A percentile compares a stretch with the other conserved stretches of the same genome.
These are phyloP conservation scores for Mastacembelus armatus DNA, from an alignment of 2,797 vertebrate genomes.

Conservation along the genomic window DNA sequence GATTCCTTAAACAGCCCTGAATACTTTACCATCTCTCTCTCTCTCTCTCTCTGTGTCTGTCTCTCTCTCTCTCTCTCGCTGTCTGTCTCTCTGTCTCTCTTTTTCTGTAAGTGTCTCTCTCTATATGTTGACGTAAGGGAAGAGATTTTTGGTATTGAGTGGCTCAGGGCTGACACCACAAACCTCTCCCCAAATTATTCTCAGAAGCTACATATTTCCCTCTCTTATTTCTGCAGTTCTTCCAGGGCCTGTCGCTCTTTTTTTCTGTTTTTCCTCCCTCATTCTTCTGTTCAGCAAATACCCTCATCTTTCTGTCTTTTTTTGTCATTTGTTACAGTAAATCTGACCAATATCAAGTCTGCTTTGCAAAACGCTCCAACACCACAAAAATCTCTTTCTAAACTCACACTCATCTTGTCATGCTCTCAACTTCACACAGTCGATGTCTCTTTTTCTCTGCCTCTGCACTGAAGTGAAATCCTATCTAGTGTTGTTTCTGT, in stretches of 20 bases:
- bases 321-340: conserved; percentile 60
- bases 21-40: conserved; percentile 36
- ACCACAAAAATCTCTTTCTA: conserved; percentile 30
- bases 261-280: conserved; percentile 1
- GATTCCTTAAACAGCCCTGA: conserved; percentile 44
- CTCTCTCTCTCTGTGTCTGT: too few species aligned
- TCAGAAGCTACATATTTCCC: conserved; percentile 41
- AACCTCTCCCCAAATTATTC: conserved; percentile 51
- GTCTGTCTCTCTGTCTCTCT: too few species aligned
- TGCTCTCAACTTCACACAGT: conserved; percentile 1
- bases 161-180: conserved; percentile 51
- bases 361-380: conserved; percentile 46
- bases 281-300: conserved; percentile 1
- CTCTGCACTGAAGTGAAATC: conserved; percentile 50
- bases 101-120: conserved; percentile 9
- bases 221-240: conserved; percentile 29
- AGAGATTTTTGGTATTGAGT: conserved; percentile 41
- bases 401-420: conserved; percentile 15
- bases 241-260: neutral
- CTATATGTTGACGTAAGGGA: conserved; percentile 54
- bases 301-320: conserved; percentile 21
- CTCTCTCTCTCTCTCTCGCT: too few species aligned
- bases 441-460: neutral
- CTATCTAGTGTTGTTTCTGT: conserved; percentile 66
- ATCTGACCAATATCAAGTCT: conserved; percentile 47